These are phyloP conservation scores for Terrapene triunguis DNA, from an alignment of 2,113 vertebrate genomes.

Conservation along the genomic window DNA sequence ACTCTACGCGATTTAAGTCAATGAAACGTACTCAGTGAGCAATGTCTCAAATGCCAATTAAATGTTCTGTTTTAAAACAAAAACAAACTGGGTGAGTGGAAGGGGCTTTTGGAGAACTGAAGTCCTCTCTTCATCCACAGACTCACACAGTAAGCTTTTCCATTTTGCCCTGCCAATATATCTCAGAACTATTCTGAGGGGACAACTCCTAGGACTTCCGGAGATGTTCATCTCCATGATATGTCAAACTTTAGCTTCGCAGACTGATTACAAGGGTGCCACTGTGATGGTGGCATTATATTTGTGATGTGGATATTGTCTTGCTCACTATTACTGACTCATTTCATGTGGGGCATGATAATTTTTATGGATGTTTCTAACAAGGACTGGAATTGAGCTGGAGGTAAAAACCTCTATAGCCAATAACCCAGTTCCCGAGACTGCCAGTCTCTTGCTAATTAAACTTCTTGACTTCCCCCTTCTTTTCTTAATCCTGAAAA, in stretches of 20 bases:
- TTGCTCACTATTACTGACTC: background rate
- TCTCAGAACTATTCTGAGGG: background rate
- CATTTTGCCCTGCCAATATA: background rate
- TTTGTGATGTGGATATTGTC: background rate
- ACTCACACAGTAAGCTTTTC: background rate
- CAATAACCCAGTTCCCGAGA: background rate
- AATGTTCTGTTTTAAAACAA: fast-evolving
- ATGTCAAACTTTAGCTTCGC: background rate
- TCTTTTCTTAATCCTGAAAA: background rate
- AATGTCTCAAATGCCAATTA: background rate
- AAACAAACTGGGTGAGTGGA: background rate
- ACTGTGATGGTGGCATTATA: background rate
- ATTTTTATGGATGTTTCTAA: constrained; percentile 4
- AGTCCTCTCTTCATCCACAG: background rate
- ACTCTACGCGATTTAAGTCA: background rate
- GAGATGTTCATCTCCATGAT: background rate
- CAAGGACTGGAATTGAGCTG: background rate
- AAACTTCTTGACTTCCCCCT: background rate
- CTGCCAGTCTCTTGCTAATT: background rate
- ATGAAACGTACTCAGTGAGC: background rate
- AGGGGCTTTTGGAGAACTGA: background rate
- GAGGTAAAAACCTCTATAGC: background rate
- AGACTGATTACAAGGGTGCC: background rate
- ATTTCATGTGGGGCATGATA: background rate
- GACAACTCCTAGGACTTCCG: background rate